These are phyloP conservation scores for Mechanitis mazaeus DNA, from an alignment of 2,888 invertebrate species.

Conservation along the genomic window DNA sequence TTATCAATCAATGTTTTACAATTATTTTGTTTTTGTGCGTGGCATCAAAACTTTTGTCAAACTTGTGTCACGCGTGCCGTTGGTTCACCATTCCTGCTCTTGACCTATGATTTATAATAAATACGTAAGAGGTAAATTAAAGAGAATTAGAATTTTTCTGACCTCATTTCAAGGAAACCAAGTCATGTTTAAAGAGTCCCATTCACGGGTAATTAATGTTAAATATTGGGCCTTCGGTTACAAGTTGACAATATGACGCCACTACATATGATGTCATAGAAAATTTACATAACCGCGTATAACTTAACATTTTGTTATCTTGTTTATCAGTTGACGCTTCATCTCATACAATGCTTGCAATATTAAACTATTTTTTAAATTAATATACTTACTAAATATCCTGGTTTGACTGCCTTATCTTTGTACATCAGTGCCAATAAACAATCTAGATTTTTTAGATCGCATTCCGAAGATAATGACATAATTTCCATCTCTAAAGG, in stretches of 20 bases:
- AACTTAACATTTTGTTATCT: slow-evolving; percentile 31
- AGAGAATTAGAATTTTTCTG: slow-evolving; percentile 12
- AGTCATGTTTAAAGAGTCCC: slow-evolving; percentile 22
- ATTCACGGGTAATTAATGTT: slow-evolving; percentile 31
- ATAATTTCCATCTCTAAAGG: too few relatives aligned
- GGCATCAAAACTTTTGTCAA: neutral
- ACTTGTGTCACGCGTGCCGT: too few relatives aligned
- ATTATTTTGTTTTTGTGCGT: too few relatives aligned
- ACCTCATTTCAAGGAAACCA: slow-evolving; percentile 22
- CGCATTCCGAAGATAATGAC: too few relatives aligned
- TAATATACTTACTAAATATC: too few relatives aligned
- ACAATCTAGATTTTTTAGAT: too few relatives aligned
- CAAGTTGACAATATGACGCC: slow-evolving; percentile 29
- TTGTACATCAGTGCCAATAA: too few relatives aligned
- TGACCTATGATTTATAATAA: neutral
- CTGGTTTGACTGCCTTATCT: too few relatives aligned
- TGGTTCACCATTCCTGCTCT: too few relatives aligned
- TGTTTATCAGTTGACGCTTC: slow-evolving; percentile 25
- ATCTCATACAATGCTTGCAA: slow-evolving; percentile 7
- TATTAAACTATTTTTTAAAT: slow-evolving; percentile 3
- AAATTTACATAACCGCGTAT: slow-evolving; percentile 57
- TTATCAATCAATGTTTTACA: too few relatives aligned
- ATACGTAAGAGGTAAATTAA: slow-evolving; percentile 6
- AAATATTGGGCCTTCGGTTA: slow-evolving; percentile 29
- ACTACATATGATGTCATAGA: slow-evolving; percentile 53